These are phyloP conservation scores for Anomalospiza imberbis DNA, from an alignment of 2,797 vertebrate species.

Conservation along the genomic window DNA sequence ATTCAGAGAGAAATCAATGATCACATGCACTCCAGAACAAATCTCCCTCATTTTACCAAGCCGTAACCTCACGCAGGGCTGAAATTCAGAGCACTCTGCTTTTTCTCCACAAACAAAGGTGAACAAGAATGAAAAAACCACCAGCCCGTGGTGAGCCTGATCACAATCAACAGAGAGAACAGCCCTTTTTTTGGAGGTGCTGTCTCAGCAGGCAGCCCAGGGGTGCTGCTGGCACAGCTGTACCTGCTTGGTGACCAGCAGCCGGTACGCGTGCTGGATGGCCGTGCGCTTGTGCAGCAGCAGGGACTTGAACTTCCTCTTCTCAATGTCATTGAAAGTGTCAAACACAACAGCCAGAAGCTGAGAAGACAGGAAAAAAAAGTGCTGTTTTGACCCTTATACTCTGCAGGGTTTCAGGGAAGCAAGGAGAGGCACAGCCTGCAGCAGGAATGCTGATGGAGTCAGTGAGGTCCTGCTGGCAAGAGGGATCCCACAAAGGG, in stretches of 20 bases:
- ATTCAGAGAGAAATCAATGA: neutral
- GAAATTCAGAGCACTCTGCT: neutral
- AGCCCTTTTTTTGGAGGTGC: neutral
- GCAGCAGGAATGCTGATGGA: neutral
- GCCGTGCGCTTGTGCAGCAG: constrained; percentile 93
- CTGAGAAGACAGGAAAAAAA: constrained; percentile 64
- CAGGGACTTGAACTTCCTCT: constrained; percentile 96
- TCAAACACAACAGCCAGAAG: constrained; percentile 97
- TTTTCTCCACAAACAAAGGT: neutral
- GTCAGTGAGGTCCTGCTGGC: rapidly evolving
- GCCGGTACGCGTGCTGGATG: constrained; percentile 87
- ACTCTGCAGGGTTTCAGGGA: neutral
- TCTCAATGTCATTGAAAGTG: constrained; percentile 96
- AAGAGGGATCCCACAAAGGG: neutral
- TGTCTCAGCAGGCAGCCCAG: neutral
- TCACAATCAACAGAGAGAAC: neutral
- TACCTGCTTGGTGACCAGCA: constrained; percentile 92
- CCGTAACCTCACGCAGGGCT: neutral
- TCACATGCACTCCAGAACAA: neutral
- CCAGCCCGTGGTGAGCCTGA: neutral
- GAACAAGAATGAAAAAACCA: neutral
- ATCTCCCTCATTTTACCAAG: neutral
- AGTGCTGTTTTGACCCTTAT: neutral
- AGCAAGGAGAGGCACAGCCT: neutral
- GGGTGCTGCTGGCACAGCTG: neutral